Evolutionary conservation across 1,140 invertebrate genomes (phyloP), one percentile per base, ranked within the genome.

Genomic region (Diabrotica virgifera): DNA sequence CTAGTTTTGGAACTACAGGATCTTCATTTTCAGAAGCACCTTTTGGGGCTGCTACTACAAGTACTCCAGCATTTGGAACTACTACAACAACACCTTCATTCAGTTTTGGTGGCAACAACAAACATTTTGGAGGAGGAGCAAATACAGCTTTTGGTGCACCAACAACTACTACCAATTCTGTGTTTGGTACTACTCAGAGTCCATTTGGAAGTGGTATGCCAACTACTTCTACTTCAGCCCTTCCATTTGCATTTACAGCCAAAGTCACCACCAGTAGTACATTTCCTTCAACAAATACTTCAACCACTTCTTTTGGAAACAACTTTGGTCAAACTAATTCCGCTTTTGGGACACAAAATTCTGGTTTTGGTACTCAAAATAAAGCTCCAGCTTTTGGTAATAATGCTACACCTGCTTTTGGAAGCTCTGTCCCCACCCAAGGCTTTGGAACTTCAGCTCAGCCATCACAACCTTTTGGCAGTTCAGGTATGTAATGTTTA

Each of bases 111-210:
- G 14, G 9, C 7, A 11, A 13, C 13, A 51, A 53, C 36, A 0
- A 24, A 10, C 7, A 2, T 10, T 36, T 14, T 51, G 40, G 1
- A 10, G 36, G 6, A 24, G 8, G 14, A 2, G 5, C 55, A 6
- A 24, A 24, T 24, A 24, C 24, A 24, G 24, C 24, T 24, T 24
- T 24, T 24, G 24, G 24, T 24, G 24, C 24, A 51, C 59, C 8
- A 24, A 24, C 24, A 24, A 24, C 24, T 24, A 64, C 37, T 46
- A 52, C 55, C 11, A 56, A 40, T 59, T 24, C 38, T 10, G 10
- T 56, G 10, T 64, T 64, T 46, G 63, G 57, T 13, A 37, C 55
- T n/a, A 6, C 52, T 46, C 9, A 51, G 11, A 40, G 36, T 14
- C 46, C 54, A 24, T 52, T 56, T 9, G 13, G 55, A 8, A 46